Evolutionary conservation across 2,797 vertebrate genomes (phyloP), one percentile per base, ranked within the genome.

Genomic region (Melanotaenia trifasciata): DNA sequence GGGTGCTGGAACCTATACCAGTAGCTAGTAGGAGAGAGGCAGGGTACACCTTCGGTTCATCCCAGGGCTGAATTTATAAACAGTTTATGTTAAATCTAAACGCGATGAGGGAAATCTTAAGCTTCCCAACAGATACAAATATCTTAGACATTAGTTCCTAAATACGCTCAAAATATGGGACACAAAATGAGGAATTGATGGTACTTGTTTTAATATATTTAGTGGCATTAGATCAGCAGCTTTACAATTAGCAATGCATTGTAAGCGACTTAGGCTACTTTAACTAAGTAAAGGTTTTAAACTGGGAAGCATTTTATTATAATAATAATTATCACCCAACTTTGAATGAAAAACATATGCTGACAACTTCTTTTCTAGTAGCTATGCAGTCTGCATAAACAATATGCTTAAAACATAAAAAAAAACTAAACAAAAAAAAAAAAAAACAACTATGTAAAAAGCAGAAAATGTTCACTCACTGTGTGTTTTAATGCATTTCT

Each of bases 211-310:
- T 85, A 56, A 72, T 75, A 78, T 26, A 62, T 79, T 70, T 22
- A 67, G 33, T 64, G 73, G 62, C 45, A 71, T 74, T 36, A 64
- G 59, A 70, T 40, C 38, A 40, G 38, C 12, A 40, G 38, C 66
- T 74, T 87, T 83, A 70, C 45, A 54, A 64, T 79, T 64, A 84
- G 72, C 57, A 26, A 71, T 59, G 59, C 61, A 84, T 77, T 80
- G 71, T 84, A 78, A 83, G 58, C 58, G 86, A 76, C 61, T 82
- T 86, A 80, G 76, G 73, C 72, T 78, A 72, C 73, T 80, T 82
- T 75, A 60, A 64, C 18, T 70, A 10, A 67, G 26, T 70, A 56
- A 32, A 40, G 12, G 3, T 40, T 40, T 4, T 40, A 40, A 40
- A 40, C 14, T 40, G 38, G 38, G 38, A 40, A 36, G 8, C 9